Evolutionary conservation across 2,888 invertebrate species (phyloP), one percentile per base, ranked within the genome.

Genomic region (Pachydiplax longipennis): DNA sequence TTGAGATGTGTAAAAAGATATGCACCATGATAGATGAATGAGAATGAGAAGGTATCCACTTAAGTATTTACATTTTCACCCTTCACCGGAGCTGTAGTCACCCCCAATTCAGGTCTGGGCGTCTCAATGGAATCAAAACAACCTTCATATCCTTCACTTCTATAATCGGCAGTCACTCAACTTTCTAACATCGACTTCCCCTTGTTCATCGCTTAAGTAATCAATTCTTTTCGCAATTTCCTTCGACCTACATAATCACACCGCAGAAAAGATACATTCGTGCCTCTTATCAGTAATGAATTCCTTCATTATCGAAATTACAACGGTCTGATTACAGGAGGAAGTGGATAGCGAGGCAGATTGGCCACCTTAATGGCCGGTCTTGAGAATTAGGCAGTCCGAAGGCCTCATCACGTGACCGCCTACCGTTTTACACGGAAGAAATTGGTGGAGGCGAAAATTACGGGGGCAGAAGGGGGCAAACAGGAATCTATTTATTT

Each of bases 361-460:
- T 53, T 83, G 83, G 58, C 6, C 53, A 18, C 83, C 58, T 83
- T 58, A 58, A 58, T 58, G 58, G 58, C 53, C 44, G 18, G 58
- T 58, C 58, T 37, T 10, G 44, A 37, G 40, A 81, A 40, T 40
- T 22, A 40, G 81, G 40, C 37, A 81, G 81, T 25, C 82, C 53
- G 31, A 37, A 25, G 53, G 18, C 15, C 12, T 48, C 82, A 15
- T 81, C 82, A 82, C 82, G 82, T 82, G 82, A 82, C 48, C 82
- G 82, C 82, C 83, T 58, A 83, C 83, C 58, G 58, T 83, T 83
- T 58, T 44, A 58, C 83, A n/a, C 83, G 58, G 58, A 22, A 58
- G 83, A 83, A 83, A 53, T 83, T 35, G 83, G 83, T 58, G 83
- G 58, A 53, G 82, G 44, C 48, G 82, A 82, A 82, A 82, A 82